Percentiles rank a stretch among this genome's conserved stretches.
These are phyloP conservation scores for Eriocheir sinensis DNA, from an alignment of 1,140 invertebrate species.

Conservation along the genomic window DNA sequence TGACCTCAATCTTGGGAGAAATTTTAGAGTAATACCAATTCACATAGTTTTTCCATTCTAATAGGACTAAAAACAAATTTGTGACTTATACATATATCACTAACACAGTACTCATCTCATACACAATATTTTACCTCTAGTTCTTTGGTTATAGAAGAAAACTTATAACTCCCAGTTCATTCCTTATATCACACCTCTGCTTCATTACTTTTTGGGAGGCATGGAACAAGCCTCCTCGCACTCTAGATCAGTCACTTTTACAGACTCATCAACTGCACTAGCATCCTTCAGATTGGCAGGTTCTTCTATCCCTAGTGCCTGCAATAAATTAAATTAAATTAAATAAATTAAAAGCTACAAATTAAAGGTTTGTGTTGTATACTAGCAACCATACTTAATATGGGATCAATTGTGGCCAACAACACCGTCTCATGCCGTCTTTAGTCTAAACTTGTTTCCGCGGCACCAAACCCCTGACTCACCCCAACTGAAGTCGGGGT, in stretches of 20 bases:
- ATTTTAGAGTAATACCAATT: no score
- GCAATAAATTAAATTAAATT: background rate
- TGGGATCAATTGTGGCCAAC: no score
- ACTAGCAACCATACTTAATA: no score
- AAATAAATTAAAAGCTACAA: background rate
- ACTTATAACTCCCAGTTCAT: background rate
- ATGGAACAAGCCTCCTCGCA: slow-evolving; percentile 58
- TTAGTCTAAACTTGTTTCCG: no score
- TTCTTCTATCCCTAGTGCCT: slow-evolving; percentile 27
- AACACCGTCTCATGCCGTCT: no score
- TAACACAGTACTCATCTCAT: background rate
- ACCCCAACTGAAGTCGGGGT: no score
- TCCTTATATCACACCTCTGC: background rate
- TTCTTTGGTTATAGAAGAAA: background rate
- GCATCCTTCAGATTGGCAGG: background rate
- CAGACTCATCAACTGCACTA: background rate
- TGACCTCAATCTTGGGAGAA: no score
- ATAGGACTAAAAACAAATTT: no score
- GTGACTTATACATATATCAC: background rate
- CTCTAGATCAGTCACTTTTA: slow-evolving; percentile 40
- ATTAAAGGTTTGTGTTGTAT: no score
- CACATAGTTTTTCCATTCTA: no score
- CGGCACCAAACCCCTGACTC: no score
- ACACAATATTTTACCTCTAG: background rate
- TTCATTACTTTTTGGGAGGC: slow-evolving; percentile 53